Conservation (phyloP, 2,113 vertebrate species). For the Oncorhynchus mykiss region DNA sequence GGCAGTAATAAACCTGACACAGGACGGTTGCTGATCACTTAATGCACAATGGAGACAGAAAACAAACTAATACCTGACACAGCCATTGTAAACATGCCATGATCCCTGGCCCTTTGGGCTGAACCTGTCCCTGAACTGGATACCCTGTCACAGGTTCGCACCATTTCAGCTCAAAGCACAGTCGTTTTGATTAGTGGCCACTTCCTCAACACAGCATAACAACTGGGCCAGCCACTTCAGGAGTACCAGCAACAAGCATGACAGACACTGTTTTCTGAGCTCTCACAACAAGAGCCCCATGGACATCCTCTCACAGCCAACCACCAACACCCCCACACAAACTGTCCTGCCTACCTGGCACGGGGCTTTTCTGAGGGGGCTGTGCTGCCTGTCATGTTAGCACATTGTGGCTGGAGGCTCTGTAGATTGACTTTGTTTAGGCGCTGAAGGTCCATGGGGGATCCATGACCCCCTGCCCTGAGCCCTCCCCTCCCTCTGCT, state of each 20-base stretch:
- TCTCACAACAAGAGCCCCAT: constrained; percentile 23
- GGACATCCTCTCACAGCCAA: constrained; percentile 41
- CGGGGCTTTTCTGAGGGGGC: constrained; percentile 22
- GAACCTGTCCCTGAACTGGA: background rate
- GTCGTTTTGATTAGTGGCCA: constrained; percentile 34
- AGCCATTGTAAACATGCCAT: background rate
- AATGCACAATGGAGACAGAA: background rate
- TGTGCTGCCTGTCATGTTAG: constrained; percentile 47
- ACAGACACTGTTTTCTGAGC: background rate
- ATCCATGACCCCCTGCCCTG: constrained; percentile 14
- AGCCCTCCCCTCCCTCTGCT: constrained; percentile 39
- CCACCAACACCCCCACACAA: constrained; percentile 39
- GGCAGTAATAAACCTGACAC: background rate
- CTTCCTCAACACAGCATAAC: background rate
- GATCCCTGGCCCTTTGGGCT: background rate
- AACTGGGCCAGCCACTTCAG: background rate
- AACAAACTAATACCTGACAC: background rate
- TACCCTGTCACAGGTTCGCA: background rate
- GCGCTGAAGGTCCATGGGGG: constrained; percentile 60
- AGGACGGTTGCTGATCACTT: background rate
- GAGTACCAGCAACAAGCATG: background rate
- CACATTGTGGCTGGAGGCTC: constrained; percentile 56
- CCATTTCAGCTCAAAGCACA: constrained; percentile 36
- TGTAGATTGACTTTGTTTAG: constrained; percentile 76
- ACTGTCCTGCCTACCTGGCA: constrained; percentile 36